These are phyloP conservation scores for Prionailurus viverrinus DNA, from an alignment of 2,113 vertebrate species.

Conservation along the genomic window DNA sequence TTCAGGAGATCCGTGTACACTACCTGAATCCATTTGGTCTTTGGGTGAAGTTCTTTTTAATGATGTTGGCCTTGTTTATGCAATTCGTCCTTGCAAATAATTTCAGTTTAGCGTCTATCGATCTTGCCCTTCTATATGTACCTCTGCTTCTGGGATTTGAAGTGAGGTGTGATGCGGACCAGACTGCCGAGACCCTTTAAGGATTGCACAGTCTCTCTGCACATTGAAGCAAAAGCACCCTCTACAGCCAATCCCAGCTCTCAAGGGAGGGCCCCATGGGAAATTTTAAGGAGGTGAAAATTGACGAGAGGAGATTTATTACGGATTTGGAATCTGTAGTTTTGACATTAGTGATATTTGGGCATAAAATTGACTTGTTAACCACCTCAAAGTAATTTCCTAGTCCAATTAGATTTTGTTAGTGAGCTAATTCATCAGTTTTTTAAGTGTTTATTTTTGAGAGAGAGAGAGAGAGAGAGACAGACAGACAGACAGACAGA, in stretches of 20 bases:
- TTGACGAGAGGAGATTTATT: neutral
- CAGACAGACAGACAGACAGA: too few relatives aligned
- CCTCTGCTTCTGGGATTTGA: neutral
- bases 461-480: too few relatives aligned
- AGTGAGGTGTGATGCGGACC: neutral
- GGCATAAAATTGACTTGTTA: neutral
- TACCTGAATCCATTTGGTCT: accelerated
- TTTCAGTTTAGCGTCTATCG: neutral
- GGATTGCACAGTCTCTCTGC: neutral
- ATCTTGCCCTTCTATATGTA: neutral
- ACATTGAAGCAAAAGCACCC: neutral
- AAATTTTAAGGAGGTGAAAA: neutral
- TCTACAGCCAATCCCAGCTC: neutral
- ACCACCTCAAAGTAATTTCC: neutral
- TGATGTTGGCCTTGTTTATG: neutral
- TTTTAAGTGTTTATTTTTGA: too few relatives aligned
- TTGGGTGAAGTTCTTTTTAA: neutral
- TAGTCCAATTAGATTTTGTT: neutral
- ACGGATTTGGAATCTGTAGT: neutral
- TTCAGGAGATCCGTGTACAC: neutral
- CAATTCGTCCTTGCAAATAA: neutral
- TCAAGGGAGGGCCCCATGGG: neutral
- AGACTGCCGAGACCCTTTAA: neutral
- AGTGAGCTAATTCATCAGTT: neutral
- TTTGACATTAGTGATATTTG: neutral